Conservation (phyloP, 2,797 vertebrate species). For the Graptemys geographica region DNA sequence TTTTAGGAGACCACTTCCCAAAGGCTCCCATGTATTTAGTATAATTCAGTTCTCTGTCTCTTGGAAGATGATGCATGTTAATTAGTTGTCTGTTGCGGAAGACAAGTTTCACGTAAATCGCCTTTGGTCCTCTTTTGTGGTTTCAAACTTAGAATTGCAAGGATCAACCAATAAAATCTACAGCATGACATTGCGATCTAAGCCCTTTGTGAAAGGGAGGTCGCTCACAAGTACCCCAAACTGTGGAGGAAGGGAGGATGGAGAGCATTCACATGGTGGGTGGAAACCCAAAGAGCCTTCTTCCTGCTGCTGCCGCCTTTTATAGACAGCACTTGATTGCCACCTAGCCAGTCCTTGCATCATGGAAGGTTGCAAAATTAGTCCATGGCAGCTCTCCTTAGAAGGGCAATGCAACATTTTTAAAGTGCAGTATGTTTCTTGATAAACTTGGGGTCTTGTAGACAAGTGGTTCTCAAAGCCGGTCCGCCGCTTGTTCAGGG, state of each 20-base stretch:
- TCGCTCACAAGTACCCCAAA: not conserved
- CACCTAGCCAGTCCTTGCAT: not conserved
- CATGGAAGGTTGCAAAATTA: not conserved
- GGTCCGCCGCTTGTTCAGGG: no score
- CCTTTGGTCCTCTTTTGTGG: not conserved
- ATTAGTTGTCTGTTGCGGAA: not conserved
- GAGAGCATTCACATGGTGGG: not conserved
- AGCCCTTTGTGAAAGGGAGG: not conserved
- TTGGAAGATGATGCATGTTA: not conserved
- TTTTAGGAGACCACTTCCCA: not conserved
- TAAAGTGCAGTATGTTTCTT: not conserved
- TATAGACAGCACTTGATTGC: not conserved
- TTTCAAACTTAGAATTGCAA: not conserved
- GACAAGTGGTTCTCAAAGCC: no score
- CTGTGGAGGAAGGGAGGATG: not conserved
- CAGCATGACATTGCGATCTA: not conserved
- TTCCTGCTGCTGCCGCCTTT: not conserved
- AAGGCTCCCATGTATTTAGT: not conserved
- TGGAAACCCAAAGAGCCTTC: not conserved
- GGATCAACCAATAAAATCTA: constrained; percentile 2
- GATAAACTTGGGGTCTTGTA: not conserved
- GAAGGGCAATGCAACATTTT: not conserved
- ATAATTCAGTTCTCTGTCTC: not conserved
- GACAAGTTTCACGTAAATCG: not conserved
- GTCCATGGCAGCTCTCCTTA: not conserved